Conservation (phyloP, 1,140 invertebrate genomes). For the Atta texana region DNA sequence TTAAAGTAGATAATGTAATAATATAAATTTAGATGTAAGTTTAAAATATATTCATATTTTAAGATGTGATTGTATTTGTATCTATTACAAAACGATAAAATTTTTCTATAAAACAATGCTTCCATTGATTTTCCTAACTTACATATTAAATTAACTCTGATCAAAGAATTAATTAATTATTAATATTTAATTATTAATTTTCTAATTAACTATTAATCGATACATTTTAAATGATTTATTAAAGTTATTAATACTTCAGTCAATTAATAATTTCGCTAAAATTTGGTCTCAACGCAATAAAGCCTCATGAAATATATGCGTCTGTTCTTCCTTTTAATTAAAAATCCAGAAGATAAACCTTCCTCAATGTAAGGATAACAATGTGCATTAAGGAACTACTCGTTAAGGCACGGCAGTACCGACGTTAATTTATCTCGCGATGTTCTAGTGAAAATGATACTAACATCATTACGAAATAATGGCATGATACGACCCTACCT, state of each 20-base stretch:
- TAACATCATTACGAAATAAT: constrained; percentile 77
- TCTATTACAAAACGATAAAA: not conserved
- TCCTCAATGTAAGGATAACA: constrained; percentile 73
- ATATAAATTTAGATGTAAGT: not conserved
- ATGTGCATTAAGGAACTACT: constrained; percentile 50
- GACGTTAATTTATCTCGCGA: constrained; percentile 78
- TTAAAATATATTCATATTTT: not conserved
- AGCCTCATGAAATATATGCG: constrained; percentile 25
- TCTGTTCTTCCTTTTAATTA: constrained; percentile 73
- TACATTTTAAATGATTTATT: not conserved
- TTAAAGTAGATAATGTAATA: not conserved
- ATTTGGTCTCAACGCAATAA: not conserved
- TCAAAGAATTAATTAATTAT: not conserved
- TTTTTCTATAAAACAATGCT: not conserved
- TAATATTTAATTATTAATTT: not conserved
- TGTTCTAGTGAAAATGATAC: constrained; percentile 69
- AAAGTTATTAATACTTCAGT: constrained; percentile 6
- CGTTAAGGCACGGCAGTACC: constrained; percentile 68
- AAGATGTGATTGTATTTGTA: not conserved
- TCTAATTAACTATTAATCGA: not conserved
- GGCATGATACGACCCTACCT: not conserved
- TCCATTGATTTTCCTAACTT: not conserved
- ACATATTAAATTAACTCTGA: not conserved
- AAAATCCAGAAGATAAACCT: constrained; percentile 73
- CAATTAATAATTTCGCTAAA: constrained; percentile 39